Evolutionary conservation across 2,797 vertebrate species (phyloP).

Genomic region (Mareca penelope): DNA sequence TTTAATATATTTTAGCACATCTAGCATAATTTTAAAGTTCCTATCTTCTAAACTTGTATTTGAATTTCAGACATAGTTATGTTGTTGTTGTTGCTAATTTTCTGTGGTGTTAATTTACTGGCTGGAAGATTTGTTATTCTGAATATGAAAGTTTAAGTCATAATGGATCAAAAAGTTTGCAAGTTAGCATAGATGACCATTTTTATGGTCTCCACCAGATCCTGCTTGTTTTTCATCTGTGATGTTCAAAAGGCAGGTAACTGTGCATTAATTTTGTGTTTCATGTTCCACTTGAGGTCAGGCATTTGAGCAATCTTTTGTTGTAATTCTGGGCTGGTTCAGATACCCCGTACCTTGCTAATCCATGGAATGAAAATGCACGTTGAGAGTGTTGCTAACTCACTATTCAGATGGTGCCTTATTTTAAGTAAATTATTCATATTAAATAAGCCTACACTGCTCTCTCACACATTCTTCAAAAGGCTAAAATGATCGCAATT

Average conservation of each 20-base stretch:
- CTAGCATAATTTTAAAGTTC: neutral
- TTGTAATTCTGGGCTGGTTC: neutral
- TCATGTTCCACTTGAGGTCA: neutral
- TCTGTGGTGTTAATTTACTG: neutral
- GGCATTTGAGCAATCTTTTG: neutral
- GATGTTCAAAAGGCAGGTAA: neutral
- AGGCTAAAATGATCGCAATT: neutral
- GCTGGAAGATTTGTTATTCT: neutral
- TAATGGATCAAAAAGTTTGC: neutral
- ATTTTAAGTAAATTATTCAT: neutral
- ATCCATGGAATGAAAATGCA: neutral
- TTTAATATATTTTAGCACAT: neutral
- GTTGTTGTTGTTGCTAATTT: neutral
- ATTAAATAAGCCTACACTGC: neutral
- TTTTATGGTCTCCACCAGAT: neutral
- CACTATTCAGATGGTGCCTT: neutral
- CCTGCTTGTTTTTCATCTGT: neutral
- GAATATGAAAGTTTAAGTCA: neutral
- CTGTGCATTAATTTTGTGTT: neutral
- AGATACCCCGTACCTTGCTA: neutral
- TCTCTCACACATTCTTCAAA: neutral
- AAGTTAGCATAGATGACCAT: neutral
- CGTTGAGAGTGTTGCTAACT: neutral
- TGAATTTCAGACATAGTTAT: neutral
- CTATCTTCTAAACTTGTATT: neutral